Percentiles rank a stretch among this genome's conserved stretches.
These are phyloP conservation scores for Gadopsis bispinosus DNA, from an alignment of 2,797 vertebrate genomes.

Conservation along the genomic window DNA sequence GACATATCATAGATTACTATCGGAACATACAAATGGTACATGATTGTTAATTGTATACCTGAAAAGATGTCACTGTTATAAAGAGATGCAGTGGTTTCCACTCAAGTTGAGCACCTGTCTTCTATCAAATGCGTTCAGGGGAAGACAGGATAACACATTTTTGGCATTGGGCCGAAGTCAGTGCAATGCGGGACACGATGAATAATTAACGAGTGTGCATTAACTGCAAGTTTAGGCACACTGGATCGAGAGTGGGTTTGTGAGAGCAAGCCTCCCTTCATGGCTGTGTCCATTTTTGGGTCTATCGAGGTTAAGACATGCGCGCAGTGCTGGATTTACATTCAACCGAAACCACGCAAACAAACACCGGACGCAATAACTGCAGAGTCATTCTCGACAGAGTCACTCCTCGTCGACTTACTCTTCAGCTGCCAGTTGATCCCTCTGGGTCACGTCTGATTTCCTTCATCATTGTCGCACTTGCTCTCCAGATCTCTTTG, in stretches of 20 bases:
- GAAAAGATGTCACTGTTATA: not conserved
- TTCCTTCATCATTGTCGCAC: not conserved
- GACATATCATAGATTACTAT: not conserved
- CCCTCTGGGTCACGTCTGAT: not conserved
- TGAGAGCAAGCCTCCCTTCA: conserved; percentile 12
- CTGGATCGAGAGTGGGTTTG: conserved; percentile 2
- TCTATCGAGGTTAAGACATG: not conserved
- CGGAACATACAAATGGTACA: not conserved
- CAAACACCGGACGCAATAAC: conserved; percentile 1
- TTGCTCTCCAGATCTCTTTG: not conserved
- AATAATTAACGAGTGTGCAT: conserved; percentile 56
- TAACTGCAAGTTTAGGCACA: conserved; percentile 13
- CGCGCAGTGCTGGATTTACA: not conserved
- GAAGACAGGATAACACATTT: conserved; percentile 25
- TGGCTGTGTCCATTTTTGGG: not conserved
- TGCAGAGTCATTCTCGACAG: conserved; percentile 44
- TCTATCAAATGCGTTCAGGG: not conserved
- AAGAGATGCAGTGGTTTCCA: not conserved
- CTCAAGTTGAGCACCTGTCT: conserved; percentile 11
- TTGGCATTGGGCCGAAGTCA: conserved; percentile 15
- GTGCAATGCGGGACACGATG: conserved; percentile 45
- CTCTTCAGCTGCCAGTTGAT: conserved; percentile 7
- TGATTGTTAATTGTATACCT: not conserved
- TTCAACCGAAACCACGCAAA: not conserved
- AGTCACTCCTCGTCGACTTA: not conserved